Evolutionary conservation across 2,113 vertebrate species (phyloP).

Genomic region (Bos indicus): DNA sequence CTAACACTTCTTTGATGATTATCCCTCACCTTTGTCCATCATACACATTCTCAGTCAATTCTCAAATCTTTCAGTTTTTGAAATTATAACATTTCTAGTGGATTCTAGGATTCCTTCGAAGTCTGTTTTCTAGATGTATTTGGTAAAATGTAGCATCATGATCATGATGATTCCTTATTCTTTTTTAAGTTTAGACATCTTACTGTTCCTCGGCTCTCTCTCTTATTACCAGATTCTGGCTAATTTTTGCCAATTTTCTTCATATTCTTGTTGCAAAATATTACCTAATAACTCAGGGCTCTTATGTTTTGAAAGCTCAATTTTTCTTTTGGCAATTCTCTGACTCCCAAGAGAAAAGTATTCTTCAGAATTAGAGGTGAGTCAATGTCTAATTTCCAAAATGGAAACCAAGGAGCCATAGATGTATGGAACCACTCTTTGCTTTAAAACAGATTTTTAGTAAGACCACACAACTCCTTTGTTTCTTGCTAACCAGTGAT

Average conservation of each 20-base stretch:
- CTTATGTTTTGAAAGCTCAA: not conserved
- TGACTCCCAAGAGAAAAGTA: not conserved
- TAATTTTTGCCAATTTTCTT: not conserved
- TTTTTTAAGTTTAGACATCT: not conserved
- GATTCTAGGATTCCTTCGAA: not conserved
- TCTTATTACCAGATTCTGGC: not conserved
- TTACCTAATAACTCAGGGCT: not conserved
- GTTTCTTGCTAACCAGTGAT: not conserved
- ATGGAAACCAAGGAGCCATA: not conserved
- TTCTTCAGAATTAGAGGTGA: not conserved
- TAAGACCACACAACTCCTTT: not conserved
- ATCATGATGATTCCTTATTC: not conserved
- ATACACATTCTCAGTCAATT: not conserved
- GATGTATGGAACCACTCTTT: not conserved
- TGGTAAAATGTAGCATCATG: not conserved
- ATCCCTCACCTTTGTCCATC: not conserved
- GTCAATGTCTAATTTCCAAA: not conserved
- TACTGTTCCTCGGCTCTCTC: not conserved
- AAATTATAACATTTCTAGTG: not conserved
- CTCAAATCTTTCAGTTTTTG: not conserved
- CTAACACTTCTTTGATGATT: not conserved
- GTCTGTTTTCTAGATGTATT: not conserved
- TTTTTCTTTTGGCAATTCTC: not conserved
- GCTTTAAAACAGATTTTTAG: not conserved
- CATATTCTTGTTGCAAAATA: not conserved